Evolutionary conservation across 2,888 invertebrate genomes (phyloP).

Genomic region (Serripes groenlandicus): DNA sequence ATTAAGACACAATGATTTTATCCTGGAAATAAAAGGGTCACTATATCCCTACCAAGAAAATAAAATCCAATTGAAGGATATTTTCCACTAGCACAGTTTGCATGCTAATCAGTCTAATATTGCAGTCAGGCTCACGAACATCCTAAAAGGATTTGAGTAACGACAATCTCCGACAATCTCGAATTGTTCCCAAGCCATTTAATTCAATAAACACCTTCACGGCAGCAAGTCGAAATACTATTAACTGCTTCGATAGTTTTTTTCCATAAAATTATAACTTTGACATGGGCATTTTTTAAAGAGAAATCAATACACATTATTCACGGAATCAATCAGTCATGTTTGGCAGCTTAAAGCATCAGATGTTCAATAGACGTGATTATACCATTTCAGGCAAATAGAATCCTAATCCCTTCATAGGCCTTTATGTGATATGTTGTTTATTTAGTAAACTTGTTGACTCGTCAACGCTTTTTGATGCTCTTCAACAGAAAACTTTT

Average conservation of each 20-base stretch:
- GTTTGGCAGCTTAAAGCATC: neutral
- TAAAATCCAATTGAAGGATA: slow-evolving; percentile 21
- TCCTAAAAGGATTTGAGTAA: slow-evolving; percentile 24
- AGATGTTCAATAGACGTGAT: too few relatives aligned
- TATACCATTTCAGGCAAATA: too few relatives aligned
- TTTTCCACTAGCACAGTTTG: slow-evolving; percentile 26
- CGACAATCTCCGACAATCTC: slow-evolving; percentile 23
- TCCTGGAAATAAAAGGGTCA: too few relatives aligned
- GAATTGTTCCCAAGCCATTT: slow-evolving; percentile 15
- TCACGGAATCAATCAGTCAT: slow-evolving; percentile 3
- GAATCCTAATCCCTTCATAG: neutral
- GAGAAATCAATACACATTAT: slow-evolving; percentile 20
- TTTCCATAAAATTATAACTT: slow-evolving; percentile 16
- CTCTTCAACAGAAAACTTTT: neutral
- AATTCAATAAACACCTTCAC: slow-evolving; percentile 20
- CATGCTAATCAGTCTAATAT: slow-evolving; percentile 25
- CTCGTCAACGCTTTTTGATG: too few relatives aligned
- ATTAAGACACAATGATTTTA: too few relatives aligned
- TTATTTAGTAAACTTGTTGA: too few relatives aligned
- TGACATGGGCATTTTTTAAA: slow-evolving; percentile 18
- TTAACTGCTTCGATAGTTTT: slow-evolving; percentile 24
- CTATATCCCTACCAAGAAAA: neutral
- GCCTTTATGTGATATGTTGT: too few relatives aligned
- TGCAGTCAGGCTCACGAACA: slow-evolving; percentile 19
- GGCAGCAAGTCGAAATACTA: slow-evolving; percentile 2